Base-by-base conservation (phyloP, 1,140 invertebrate species). In the Pseudachorutes palmiensis region DNA sequence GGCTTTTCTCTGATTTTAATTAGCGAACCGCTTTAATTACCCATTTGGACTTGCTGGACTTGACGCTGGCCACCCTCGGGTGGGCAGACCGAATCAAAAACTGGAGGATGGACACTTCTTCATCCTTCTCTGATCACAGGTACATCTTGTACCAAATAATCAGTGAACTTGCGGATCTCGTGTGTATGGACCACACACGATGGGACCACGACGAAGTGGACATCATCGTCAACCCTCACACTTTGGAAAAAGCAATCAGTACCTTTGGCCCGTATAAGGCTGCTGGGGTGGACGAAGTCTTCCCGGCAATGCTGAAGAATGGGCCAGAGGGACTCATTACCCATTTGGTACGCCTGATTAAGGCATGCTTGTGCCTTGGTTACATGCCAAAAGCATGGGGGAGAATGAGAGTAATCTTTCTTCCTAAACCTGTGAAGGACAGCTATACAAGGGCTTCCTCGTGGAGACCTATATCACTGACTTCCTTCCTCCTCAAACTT, bases 381-480 rank as follows among this genome's bases (percentile, higher is more conserved):
- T 65, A 69, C 45, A 59, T 61, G 2, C 67, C 70, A 0, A 51
- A 19, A 14, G 22, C 1, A 9, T 72, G 70, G 64, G 2, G 45
- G n/a, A 51, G 51, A 22, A 45, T 45, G 12, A 62, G 48, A 45
- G 65, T 62, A 19, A 41, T 66, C 0, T 72, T 69, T 45, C 30
- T 72, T 1, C 70, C 67, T n/a, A 72, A 69, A 41, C 70, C 70
- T 12, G 67, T 49, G 1, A 72, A 67, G 33, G 26, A 45, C 24
- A 62, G 64, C 32, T 72, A 69, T 41, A 16, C 24, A 5, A 36
- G 26, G 29, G 29, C 41, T 1, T 28, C 22, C 29, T 45, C 60
- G 2, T 72, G 64, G 67, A 55, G 67, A 29, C 67, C 70, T 12
- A 66, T 72, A 24, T 72, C 67, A 33, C 30, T 72, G 12, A 69